phyloP scores from a whole-genome alignment of 2,113 vertebrate species.

The Ia io region DNA sequence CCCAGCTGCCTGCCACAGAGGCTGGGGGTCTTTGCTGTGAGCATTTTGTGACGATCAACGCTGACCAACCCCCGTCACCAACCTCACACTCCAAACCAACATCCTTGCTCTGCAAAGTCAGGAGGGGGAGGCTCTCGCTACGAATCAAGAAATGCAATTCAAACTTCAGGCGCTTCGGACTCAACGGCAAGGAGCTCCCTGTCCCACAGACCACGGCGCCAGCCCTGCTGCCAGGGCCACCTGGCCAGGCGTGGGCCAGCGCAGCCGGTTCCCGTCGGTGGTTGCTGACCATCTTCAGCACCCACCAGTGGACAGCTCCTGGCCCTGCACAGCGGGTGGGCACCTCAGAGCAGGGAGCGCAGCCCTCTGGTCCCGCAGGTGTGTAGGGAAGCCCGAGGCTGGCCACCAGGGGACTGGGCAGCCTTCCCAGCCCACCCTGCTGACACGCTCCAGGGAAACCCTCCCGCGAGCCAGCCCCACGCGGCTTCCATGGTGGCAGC shows the following conservation, averaged over 20 bases:
- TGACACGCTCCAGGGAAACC: fast-evolving
- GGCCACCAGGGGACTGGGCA: not conserved
- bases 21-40: fast-evolving
- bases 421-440: too few relatives aligned
- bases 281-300: too few relatives aligned
- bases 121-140: not conserved
- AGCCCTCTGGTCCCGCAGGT: too few relatives aligned
- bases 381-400: not conserved
- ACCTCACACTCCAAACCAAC: not conserved
- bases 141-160: not conserved
- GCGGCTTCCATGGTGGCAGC: not conserved
- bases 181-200: not conserved
- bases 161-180: not conserved
- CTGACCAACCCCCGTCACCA: too few relatives aligned
- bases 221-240: too few relatives aligned
- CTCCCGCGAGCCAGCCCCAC: too few relatives aligned
- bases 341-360: not conserved
- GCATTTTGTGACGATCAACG: not conserved
- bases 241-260: fast-evolving
- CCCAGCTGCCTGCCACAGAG: not conserved
- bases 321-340: not conserved
- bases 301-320: fast-evolving
- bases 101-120: not conserved
- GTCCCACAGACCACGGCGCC: not conserved
- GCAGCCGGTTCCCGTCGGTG: too few relatives aligned